These are phyloP conservation scores for Erannis defoliaria DNA, from an alignment of 2,888 invertebrate species.

Conservation along the genomic window DNA sequence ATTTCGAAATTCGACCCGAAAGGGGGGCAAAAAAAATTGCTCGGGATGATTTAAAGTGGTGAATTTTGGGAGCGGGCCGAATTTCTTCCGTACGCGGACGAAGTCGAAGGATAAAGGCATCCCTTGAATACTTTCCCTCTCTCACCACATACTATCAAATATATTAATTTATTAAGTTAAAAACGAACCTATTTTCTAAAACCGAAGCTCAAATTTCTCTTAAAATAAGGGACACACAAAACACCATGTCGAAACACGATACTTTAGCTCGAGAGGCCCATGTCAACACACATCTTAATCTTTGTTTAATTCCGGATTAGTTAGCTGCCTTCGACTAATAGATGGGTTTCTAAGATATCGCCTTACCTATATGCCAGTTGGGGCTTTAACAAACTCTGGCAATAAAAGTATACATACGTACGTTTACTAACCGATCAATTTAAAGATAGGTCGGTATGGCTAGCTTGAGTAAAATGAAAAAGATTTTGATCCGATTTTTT, in stretches of 20 bases:
- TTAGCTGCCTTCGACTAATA: conserved; percentile 27
- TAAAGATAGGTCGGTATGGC: too few species aligned
- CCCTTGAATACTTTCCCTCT: too few species aligned
- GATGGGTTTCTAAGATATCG: conserved; percentile 33
- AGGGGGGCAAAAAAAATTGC: too few species aligned
- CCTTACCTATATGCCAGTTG: conserved; percentile 24
- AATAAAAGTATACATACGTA: conserved; percentile 1
- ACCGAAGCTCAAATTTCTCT: not conserved
- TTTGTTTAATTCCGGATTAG: conserved; percentile 37
- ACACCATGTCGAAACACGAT: conserved; percentile 12
- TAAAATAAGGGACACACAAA: conserved; percentile 1
- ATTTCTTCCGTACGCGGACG: too few species aligned
- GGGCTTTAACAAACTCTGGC: conserved; percentile 19
- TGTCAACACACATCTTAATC: conserved; percentile 38
- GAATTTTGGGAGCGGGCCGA: too few species aligned
- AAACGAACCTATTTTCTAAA: not conserved
- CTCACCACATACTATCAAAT: too few species aligned
- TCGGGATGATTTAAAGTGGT: too few species aligned
- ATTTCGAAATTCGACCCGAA: too few species aligned
- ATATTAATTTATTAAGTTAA: too few species aligned
- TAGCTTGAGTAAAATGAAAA: not conserved
- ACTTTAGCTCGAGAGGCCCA: conserved; percentile 18
- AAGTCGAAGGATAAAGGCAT: too few species aligned
- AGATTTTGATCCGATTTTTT: not conserved
- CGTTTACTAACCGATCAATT: not conserved